Percentiles rank a stretch among this genome's conserved stretches.
Conservation (phyloP, 2,113 vertebrate genomes). For the Trochalopteron elliotii region DNA sequence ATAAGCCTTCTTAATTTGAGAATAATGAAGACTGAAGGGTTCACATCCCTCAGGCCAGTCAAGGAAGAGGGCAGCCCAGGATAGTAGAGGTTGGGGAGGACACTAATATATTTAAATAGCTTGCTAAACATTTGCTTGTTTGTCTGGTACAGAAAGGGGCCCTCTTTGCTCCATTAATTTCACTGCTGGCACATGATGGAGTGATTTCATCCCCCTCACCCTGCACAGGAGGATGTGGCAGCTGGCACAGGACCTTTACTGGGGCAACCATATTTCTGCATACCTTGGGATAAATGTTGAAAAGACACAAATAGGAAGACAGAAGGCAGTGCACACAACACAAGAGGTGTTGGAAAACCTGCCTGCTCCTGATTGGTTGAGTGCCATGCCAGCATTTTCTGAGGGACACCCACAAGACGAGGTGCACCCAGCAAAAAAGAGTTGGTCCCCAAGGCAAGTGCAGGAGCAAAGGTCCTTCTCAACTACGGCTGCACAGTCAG, state of each 20-base stretch:
- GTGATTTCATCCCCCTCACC: neutral
- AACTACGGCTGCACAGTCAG: neutral
- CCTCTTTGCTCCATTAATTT: neutral
- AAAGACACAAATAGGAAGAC: neutral
- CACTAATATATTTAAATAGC: neutral
- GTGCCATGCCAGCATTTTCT: neutral
- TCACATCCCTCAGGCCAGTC: neutral
- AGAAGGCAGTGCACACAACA: neutral
- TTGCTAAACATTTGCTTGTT: neutral
- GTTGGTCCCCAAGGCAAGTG: neutral
- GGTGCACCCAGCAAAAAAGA: neutral
- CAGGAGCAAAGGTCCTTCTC: neutral
- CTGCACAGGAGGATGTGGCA: neutral
- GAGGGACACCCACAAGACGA: neutral
- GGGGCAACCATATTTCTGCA: neutral
- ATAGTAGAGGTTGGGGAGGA: neutral
- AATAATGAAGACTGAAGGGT: conserved; percentile 11
- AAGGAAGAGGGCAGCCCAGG: neutral
- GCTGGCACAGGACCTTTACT: neutral
- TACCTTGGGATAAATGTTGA: neutral
- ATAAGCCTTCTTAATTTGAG: conserved; percentile 11
- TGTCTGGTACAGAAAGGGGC: neutral
- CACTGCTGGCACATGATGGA: neutral
- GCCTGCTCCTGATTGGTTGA: accelerated
- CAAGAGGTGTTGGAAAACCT: neutral